Evolutionary conservation across 2,797 vertebrate genomes (phyloP).

Genomic region (Acrossocheilus fasciatus): DNA sequence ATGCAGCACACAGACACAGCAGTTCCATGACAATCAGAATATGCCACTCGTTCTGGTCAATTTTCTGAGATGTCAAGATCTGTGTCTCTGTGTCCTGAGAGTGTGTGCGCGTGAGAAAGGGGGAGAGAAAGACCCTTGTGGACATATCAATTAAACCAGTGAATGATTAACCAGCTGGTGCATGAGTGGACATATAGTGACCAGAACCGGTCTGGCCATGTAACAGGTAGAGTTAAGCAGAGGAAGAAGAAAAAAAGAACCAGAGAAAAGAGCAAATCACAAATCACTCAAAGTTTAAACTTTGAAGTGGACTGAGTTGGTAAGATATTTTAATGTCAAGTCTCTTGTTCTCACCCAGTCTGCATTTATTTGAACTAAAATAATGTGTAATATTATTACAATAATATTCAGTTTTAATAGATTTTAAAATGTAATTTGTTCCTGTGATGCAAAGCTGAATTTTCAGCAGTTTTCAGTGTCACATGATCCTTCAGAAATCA

Average conservation of each 20-base stretch:
- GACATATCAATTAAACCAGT: constrained; percentile 77
- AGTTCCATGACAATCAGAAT: constrained; percentile 29
- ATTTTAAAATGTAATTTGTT: neutral
- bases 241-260: constrained; percentile 18
- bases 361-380: neutral
- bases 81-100: constrained; percentile 21
- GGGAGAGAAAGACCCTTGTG: constrained; percentile 65
- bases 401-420: no score
- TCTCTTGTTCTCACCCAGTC: neutral
- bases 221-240: constrained; percentile 42
- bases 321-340: neutral
- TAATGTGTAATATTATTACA: neutral
- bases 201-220: constrained; percentile 28
- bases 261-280: constrained; percentile 8
- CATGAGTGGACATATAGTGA: constrained; percentile 61
- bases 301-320: neutral
- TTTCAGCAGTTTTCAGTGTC: neutral
- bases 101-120: constrained; percentile 41
- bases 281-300: neutral
- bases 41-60: neutral
- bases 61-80: constrained; percentile 7
- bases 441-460: neutral
- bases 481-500: neutral
- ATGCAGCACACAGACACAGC: constrained; percentile 16
- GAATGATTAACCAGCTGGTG: constrained; percentile 74